These are phyloP conservation scores for Spialia ferax DNA, from an alignment of 2,888 invertebrate species.

Conservation along the genomic window DNA sequence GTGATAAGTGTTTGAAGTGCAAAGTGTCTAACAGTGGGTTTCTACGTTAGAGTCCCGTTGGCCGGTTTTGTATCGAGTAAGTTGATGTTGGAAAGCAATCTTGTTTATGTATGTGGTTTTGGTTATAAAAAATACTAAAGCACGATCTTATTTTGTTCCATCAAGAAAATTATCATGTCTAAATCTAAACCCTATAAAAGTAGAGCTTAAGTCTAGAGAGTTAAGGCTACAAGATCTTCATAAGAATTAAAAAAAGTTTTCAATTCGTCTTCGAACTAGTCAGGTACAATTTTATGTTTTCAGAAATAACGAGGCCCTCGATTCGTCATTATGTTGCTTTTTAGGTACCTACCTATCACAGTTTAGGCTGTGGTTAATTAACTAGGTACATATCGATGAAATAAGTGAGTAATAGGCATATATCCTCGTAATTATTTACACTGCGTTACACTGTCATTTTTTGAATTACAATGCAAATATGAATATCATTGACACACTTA, in stretches of 20 bases:
- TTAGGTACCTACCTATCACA: no score
- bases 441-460: background rate
- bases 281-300: no score
- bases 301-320: no score
- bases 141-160: background rate
- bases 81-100: conserved; percentile 59
- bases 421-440: no score
- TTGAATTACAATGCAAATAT: conserved; percentile 11
- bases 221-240: background rate
- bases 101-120: conserved; percentile 54
- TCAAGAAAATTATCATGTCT: background rate
- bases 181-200: background rate
- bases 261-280: no score
- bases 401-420: no score
- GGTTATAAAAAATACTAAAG: conserved; percentile 2
- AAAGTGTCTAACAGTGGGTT: conserved; percentile 54
- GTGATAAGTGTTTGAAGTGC: conserved; percentile 50
- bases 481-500: conserved; percentile 35
- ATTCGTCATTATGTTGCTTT: no score
- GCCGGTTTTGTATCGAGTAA: conserved; percentile 68
- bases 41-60: conserved; percentile 70
- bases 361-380: no score
- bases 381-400: no score
- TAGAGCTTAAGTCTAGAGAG: background rate
- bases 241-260: background rate